These are phyloP conservation scores for Paedocypris micromegethes DNA, from an alignment of 2,797 vertebrate species.

Conservation along the genomic window DNA sequence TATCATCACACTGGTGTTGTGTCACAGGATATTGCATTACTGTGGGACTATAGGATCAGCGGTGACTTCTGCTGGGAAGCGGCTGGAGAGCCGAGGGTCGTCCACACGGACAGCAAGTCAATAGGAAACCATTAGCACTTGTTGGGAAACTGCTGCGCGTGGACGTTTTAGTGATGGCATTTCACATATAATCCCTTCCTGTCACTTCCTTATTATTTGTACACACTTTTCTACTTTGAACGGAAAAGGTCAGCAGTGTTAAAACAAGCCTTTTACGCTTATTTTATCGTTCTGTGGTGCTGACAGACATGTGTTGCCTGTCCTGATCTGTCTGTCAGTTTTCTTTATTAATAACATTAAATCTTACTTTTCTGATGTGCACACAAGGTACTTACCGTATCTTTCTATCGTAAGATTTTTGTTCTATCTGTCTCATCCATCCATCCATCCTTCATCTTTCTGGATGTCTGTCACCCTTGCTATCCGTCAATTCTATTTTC, in stretches of 20 bases:
- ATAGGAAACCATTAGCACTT: constrained; percentile 40
- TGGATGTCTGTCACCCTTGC: too few species aligned
- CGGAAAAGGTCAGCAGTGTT: constrained; percentile 1
- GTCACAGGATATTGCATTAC: constrained; percentile 14
- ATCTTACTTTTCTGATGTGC: too few species aligned
- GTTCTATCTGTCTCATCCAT: too few species aligned
- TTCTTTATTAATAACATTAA: too few species aligned
- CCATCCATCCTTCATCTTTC: too few species aligned
- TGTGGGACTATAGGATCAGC: constrained; percentile 26
- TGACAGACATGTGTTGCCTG: too few species aligned
- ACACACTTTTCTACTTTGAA: constrained; percentile 7
- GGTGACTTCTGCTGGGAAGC: constrained; percentile 4
- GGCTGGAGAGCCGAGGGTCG: constrained; percentile 1
- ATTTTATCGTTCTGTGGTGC: too few species aligned
- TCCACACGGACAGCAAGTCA: constrained; percentile 36
- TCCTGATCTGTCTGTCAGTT: too few species aligned
- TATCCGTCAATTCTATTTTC: too few species aligned
- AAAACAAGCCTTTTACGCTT: constrained; percentile 24
- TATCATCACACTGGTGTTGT: constrained; percentile 1
- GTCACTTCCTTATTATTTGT: constrained; percentile 24
- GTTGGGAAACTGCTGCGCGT: constrained; percentile 18
- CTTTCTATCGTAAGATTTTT: too few species aligned
- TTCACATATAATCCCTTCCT: constrained; percentile 24
- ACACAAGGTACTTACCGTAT: too few species aligned
- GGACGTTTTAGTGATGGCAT: constrained; percentile 36